These are phyloP conservation scores for Cephonodes hylas DNA, from an alignment of 2,888 invertebrate species.

Conservation along the genomic window DNA sequence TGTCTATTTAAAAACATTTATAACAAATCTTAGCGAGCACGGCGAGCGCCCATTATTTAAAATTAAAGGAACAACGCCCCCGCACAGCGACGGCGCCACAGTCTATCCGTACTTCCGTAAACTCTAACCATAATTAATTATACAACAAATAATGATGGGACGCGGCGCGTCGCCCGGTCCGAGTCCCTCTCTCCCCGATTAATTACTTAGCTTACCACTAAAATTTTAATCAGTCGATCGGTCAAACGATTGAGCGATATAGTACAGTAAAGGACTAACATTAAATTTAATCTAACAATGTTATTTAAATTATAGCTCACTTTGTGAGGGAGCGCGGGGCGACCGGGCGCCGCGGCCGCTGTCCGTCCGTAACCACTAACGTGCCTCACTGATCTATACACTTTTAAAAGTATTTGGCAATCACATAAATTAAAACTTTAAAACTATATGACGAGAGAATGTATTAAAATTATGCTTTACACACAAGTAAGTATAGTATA, in stretches of 20 bases:
- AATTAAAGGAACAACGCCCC: slow-evolving; percentile 56
- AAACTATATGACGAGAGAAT: slow-evolving; percentile 80
- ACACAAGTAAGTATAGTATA: slow-evolving; percentile 76
- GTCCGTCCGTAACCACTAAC: slow-evolving; percentile 49
- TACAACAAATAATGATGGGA: slow-evolving; percentile 50
- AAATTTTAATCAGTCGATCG: slow-evolving; percentile 82
- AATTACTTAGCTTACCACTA: slow-evolving; percentile 80
- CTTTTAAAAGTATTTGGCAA: slow-evolving; percentile 79
- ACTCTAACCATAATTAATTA: slow-evolving; percentile 57
- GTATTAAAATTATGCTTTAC: slow-evolving; percentile 80
- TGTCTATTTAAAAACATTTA: slow-evolving; percentile 72
- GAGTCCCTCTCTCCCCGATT: slow-evolving; percentile 42
- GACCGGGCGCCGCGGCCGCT: slow-evolving; percentile 43
- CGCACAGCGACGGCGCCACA: slow-evolving; percentile 2
- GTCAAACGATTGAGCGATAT: slow-evolving; percentile 81
- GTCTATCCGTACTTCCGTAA: slow-evolving; percentile 54
- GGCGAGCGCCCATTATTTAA: slow-evolving; percentile 44
- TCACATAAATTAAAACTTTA: slow-evolving; percentile 79
- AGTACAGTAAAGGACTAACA: slow-evolving; percentile 81
- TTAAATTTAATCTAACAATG: slow-evolving; percentile 81
- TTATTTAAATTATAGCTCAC: slow-evolving; percentile 80
- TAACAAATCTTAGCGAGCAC: slow-evolving; percentile 66
- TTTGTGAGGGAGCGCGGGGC: slow-evolving; percentile 60
- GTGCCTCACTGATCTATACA: slow-evolving; percentile 65
- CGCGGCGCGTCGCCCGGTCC: slow-evolving; percentile 32